These are phyloP conservation scores for Mirza zaza DNA, from an alignment of 2,113 vertebrate species.

Conservation along the genomic window DNA sequence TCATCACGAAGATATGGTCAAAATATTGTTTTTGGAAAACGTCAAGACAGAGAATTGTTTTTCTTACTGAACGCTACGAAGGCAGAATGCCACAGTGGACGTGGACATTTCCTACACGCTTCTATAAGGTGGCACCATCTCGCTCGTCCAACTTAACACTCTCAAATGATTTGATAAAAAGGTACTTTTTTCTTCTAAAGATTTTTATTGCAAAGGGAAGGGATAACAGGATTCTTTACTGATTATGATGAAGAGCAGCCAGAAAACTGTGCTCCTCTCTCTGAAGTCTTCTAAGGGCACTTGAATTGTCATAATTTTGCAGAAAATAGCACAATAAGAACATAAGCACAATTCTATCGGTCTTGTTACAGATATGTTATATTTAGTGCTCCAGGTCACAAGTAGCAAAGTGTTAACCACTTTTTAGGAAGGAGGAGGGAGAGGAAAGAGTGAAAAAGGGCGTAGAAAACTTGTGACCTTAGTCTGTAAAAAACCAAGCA, in stretches of 20 bases:
- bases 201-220: not conserved
- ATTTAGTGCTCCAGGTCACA: not conserved
- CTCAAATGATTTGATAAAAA: not conserved
- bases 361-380: not conserved
- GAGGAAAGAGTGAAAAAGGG: not conserved
- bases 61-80: not conserved
- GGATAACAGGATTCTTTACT: not conserved
- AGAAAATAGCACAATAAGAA: not conserved
- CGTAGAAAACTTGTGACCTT: not conserved
- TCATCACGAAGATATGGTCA: not conserved
- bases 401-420: not conserved
- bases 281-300: not conserved
- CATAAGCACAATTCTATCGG: not conserved
- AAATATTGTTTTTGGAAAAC: not conserved
- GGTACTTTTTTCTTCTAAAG: not conserved
- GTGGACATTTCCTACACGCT: accelerated
- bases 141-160: too few relatives aligned
- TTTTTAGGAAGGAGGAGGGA: not conserved
- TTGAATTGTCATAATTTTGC: not conserved
- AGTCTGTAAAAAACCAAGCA: not conserved
- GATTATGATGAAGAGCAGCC: not conserved
- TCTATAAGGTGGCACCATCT: not conserved
- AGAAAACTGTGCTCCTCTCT: not conserved
- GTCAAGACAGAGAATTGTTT: accelerated
- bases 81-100: accelerated